Conservation (phyloP, 2,888 invertebrate genomes). For the Melanostoma mellinum region DNA sequence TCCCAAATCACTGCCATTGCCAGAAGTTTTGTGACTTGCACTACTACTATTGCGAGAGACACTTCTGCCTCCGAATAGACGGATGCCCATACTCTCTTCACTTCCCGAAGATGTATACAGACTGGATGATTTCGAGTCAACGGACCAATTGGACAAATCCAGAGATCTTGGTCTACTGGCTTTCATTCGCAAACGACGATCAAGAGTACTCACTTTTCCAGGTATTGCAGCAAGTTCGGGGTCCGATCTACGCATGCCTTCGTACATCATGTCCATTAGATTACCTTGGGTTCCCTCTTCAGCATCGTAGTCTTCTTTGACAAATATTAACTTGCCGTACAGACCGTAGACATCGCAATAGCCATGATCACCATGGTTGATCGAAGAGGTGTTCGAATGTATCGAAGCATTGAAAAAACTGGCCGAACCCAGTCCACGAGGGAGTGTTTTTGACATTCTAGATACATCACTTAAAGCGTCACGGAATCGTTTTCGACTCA, state of each 20-base stretch:
- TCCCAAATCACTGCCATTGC: conserved; percentile 81
- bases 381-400: conserved; percentile 84
- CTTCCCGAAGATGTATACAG: conserved; percentile 93
- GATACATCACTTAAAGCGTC: conserved; percentile 83
- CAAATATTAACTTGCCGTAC: conserved; percentile 94
- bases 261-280: conserved; percentile 85
- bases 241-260: conserved; percentile 90
- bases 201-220: conserved; percentile 91
- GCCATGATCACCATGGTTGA: conserved; percentile 85
- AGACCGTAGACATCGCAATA: conserved; percentile 94
- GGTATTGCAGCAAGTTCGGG: conserved; percentile 93
- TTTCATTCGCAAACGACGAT: conserved; percentile 90
- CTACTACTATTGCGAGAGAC: conserved; percentile 90
- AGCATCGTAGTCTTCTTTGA: conserved; percentile 87
- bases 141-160: conserved; percentile 94
- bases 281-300: conserved; percentile 88
- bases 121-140: conserved; percentile 91
- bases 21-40: conserved; percentile 86
- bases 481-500: conserved; percentile 84
- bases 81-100: conserved; percentile 90
- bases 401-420: conserved; percentile 80
- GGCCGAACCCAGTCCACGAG: conserved; percentile 85
- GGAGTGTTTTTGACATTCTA: conserved; percentile 90
- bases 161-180: conserved; percentile 91
- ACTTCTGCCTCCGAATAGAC: conserved; percentile 84